Evolutionary conservation across 1,140 invertebrate genomes (phyloP).

Genomic region (Onthophagus taurus): DNA sequence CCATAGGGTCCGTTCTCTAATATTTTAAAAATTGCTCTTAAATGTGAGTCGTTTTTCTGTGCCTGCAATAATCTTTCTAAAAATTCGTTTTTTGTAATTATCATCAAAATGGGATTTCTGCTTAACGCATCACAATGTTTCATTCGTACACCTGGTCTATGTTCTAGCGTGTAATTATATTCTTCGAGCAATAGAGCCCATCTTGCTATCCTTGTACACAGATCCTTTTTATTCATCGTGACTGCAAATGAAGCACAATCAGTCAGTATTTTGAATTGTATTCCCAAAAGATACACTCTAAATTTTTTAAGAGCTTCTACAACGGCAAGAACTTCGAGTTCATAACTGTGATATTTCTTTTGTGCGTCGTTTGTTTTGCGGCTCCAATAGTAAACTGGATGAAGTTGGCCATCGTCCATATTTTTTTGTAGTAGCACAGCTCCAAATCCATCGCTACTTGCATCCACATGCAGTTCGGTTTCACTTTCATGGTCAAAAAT

Average conservation of each 20-base stretch:
- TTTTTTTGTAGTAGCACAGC: constrained; percentile 23
- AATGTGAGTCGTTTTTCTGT: constrained; percentile 13
- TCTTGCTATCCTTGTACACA: constrained; percentile 28
- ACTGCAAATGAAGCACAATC: constrained; percentile 7
- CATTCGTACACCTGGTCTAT: constrained; percentile 17
- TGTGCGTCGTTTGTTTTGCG: constrained; percentile 28
- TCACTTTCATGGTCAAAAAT: constrained; percentile 22
- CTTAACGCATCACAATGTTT: constrained; percentile 23
- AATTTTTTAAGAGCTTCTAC: constrained; percentile 10
- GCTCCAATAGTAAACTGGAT: constrained; percentile 34
- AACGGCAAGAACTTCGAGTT: constrained; percentile 8
- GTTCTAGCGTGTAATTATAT: constrained; percentile 20
- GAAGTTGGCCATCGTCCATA: not conserved
- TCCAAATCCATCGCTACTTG: constrained; percentile 26
- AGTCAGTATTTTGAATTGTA: constrained; percentile 12
- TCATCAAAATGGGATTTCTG: constrained; percentile 16
- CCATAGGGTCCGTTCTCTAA: constrained; percentile 6
- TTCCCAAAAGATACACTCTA: constrained; percentile 7
- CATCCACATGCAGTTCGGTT: constrained; percentile 31
- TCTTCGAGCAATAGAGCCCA: constrained; percentile 23
- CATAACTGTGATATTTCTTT: constrained; percentile 8
- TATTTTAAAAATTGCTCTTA: constrained; percentile 7
- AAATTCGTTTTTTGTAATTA: constrained; percentile 17
- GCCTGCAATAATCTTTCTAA: constrained; percentile 14
- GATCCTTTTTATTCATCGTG: constrained; percentile 30